These are phyloP conservation scores for Calvadosia cruxmelitensis DNA, from an alignment of 30 jellyfish, hydroid and myxozoan genomes.

Conservation along the genomic window DNA sequence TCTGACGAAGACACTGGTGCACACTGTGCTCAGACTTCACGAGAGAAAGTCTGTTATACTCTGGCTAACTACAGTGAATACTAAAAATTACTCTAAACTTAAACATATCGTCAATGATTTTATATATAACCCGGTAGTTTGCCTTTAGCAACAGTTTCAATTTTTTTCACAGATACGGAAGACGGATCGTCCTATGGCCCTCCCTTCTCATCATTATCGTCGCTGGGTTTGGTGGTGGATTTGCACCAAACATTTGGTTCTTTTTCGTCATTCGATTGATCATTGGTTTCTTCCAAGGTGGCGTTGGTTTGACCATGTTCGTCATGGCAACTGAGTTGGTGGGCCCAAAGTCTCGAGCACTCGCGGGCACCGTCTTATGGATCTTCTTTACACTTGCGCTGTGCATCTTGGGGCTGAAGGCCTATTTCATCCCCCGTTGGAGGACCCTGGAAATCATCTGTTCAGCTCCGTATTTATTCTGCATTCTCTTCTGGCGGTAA, in stretches of 20 bases:
- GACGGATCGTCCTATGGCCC: constrained; percentile 73
- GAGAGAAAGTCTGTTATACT: no score
- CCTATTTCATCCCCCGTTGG: constrained; percentile 90
- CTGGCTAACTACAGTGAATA: no score
- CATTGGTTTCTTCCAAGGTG: constrained; percentile 91
- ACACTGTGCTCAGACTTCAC: no score
- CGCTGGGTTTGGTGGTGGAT: constrained; percentile 60
- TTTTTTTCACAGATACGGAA: constrained; percentile 45
- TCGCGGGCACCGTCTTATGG: constrained; percentile 81
- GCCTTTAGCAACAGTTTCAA: background rate
- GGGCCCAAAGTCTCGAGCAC: constrained; percentile 71
- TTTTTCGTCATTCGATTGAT: constrained; percentile 46
- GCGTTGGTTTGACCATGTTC: constrained; percentile 69
- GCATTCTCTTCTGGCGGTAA: constrained; percentile 60
- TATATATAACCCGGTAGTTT: background rate
- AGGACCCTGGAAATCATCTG: constrained; percentile 43
- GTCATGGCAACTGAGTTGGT: constrained; percentile 88
- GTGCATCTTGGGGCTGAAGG: constrained; percentile 61
- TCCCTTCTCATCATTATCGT: constrained; percentile 41
- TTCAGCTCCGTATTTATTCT: constrained; percentile 61
- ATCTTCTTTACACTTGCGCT: constrained; percentile 66
- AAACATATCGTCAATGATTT: background rate
- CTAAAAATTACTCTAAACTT: no score
- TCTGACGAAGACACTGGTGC: no score
- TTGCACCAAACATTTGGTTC: constrained; percentile 55